Evolutionary conservation across 2,113 vertebrate genomes (phyloP).

Genomic region (Zingel zingel): DNA sequence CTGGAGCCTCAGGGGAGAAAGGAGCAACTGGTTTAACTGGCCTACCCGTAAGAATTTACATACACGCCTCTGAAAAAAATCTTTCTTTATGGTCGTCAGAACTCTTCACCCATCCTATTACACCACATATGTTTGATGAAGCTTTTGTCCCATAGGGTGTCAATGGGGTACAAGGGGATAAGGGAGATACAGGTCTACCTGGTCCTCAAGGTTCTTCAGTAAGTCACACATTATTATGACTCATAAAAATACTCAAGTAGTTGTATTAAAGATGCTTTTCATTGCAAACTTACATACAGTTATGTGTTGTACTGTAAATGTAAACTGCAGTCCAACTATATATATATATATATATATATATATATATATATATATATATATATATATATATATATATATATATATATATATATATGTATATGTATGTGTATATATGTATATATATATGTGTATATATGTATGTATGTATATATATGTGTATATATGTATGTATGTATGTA

Average conservation of each 20-base stretch:
- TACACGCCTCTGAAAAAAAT: neutral
- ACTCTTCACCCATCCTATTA: neutral
- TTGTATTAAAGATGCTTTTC: neutral
- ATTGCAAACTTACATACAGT: neutral
- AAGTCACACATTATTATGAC: conserved; percentile 69
- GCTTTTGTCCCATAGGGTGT: conserved; percentile 84
- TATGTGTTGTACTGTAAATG: neutral
- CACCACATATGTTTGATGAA: neutral
- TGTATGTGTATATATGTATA: too few relatives aligned
- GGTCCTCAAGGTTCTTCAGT: conserved; percentile 96
- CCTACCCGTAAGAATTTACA: conserved; percentile 88
- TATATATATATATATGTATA: too few relatives aligned
- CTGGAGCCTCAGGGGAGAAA: conserved; percentile 93
- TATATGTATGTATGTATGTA: too few relatives aligned
- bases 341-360: too few relatives aligned
- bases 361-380: too few relatives aligned
- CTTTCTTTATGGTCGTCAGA: neutral
- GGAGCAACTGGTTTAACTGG: conserved; percentile 94
- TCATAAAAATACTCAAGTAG: neutral
- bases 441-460: too few relatives aligned
- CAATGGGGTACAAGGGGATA: conserved; percentile 94
- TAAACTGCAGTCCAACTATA: neutral
- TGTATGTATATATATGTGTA: too few relatives aligned
- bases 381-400: too few relatives aligned
- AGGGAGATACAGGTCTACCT: conserved; percentile 91